phyloP scores from a whole-genome alignment of 1,140 invertebrate species.

The Atta colombica region DNA sequence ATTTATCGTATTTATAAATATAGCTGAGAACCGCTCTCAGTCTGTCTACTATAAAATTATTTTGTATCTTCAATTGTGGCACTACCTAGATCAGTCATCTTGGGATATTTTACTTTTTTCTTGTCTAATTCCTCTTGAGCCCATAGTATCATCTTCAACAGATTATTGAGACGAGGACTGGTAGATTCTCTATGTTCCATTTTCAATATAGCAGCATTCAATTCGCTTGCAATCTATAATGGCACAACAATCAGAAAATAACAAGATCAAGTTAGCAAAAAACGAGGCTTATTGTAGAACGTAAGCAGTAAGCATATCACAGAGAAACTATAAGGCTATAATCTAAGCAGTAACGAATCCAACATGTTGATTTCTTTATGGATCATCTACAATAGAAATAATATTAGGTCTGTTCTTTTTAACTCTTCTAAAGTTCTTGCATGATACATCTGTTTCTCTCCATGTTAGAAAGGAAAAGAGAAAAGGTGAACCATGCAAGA shows the following conservation, averaged over 20 bases:
- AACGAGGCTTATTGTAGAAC: no score
- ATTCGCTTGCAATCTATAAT: constrained; percentile 96
- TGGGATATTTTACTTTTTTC: constrained; percentile 96
- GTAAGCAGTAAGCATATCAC: no score
- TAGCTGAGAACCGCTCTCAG: constrained; percentile 61
- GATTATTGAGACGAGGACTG: constrained; percentile 95
- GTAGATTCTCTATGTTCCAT: constrained; percentile 96
- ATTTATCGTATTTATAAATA: constrained; percentile 66
- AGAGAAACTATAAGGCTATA: no score
- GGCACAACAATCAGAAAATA: constrained; percentile 38
- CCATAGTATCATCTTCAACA: constrained; percentile 97
- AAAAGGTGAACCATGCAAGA: no score
- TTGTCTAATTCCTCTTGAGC: constrained; percentile 98
- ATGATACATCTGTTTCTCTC: no score
- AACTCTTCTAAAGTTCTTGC: no score
- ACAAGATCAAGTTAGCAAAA: not conserved
- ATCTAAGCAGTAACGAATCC: no score
- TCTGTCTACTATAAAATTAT: constrained; percentile 82
- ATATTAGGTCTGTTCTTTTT: no score
- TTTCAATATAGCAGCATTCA: constrained; percentile 98
- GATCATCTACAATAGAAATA: no score
- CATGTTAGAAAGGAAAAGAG: no score
- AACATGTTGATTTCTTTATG: no score
- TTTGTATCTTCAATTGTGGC: constrained; percentile 93
- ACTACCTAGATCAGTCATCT: constrained; percentile 95